phyloP scores from a whole-genome alignment of 2,113 vertebrate species.

The Candoia aspera region DNA sequence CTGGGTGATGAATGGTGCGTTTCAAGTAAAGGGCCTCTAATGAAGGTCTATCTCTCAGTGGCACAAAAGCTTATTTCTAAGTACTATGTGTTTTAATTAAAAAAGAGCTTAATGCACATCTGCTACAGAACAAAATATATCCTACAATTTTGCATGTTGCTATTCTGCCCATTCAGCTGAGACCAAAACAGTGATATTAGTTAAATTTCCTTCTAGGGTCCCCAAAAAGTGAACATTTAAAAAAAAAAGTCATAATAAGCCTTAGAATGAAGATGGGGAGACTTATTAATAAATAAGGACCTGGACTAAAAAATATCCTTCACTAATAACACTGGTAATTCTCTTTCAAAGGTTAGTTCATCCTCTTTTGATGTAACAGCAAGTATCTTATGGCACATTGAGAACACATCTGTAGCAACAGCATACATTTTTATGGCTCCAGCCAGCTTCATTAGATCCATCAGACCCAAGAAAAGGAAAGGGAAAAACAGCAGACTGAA shows the following conservation, averaged over 20 bases:
- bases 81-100: constrained; percentile 65
- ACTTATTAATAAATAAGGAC: background rate
- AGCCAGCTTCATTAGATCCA: no score
- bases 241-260: background rate
- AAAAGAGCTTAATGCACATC: constrained; percentile 42
- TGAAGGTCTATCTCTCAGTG: constrained; percentile 55
- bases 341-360: background rate
- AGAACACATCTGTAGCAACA: background rate
- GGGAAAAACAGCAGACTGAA: no score
- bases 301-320: background rate
- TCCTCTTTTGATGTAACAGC: background rate
- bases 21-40: constrained; percentile 64
- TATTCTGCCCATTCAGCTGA: no score
- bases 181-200: background rate
- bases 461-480: background rate
- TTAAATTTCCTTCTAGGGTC: background rate
- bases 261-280: background rate
- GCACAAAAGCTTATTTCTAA: constrained; percentile 58
- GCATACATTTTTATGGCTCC: background rate
- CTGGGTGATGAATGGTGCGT: constrained; percentile 60
- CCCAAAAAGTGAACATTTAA: background rate
- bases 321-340: background rate
- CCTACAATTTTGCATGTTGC: constrained; percentile 50
- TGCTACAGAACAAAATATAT: constrained; percentile 54
- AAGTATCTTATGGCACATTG: background rate